phyloP scores from a whole-genome alignment of 2,113 vertebrate species.

The Misgurnus anguillicaudatus region DNA sequence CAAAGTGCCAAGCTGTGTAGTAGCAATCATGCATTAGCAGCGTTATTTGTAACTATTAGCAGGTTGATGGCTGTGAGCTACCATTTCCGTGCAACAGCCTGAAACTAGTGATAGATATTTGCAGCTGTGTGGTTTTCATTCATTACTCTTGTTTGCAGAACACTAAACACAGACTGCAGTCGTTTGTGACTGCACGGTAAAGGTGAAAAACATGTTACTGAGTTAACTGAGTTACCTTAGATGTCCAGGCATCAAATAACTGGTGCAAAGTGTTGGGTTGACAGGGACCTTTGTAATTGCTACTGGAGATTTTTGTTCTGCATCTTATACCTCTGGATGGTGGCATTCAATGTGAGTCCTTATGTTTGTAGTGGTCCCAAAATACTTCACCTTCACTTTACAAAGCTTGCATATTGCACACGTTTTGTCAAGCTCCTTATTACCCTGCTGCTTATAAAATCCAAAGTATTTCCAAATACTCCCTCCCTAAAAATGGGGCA shows the following conservation, averaged over 20 bases:
- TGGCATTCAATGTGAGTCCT: constrained; percentile 21
- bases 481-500: no score
- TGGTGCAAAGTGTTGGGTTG: background rate
- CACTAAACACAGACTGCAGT: background rate
- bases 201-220: background rate
- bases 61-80: background rate
- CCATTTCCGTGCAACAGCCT: constrained; percentile 6
- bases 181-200: background rate
- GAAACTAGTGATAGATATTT: constrained; percentile 4
- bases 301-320: background rate
- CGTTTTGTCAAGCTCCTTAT: constrained; percentile 30
- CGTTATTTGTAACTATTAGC: constrained; percentile 39
- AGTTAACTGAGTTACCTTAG: constrained; percentile 12
- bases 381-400: constrained; percentile 33
- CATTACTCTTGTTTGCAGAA: constrained; percentile 9
- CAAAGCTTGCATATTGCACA: constrained; percentile 26
- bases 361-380: constrained; percentile 29
- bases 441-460: constrained; percentile 2
- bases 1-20: background rate
- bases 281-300: background rate
- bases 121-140: constrained; percentile 25
- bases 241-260: constrained; percentile 1
- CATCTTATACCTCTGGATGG: constrained; percentile 30
- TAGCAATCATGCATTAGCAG: constrained; percentile 26
- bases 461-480: background rate